Conservation (phyloP, 2,113 vertebrate species). For the Micronycteris hirsuta region DNA sequence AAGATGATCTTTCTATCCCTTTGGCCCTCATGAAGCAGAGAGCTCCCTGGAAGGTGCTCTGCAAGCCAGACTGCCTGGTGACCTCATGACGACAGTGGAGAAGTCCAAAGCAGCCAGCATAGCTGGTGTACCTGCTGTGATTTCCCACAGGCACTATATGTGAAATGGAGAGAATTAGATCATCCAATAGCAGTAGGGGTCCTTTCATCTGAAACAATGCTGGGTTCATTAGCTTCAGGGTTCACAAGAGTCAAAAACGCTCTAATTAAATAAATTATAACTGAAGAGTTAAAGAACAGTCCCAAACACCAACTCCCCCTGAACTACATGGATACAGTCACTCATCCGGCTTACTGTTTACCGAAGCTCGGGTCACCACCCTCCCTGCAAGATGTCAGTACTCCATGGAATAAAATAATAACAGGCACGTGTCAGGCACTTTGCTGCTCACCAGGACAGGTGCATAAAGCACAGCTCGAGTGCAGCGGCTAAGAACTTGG, state of each 20-base stretch:
- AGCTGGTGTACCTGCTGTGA: background rate
- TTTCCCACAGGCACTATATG: background rate
- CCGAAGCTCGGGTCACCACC: background rate
- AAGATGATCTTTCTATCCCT: background rate
- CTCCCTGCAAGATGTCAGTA: background rate
- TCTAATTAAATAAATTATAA: background rate
- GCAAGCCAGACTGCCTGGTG: background rate
- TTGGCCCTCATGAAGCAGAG: background rate
- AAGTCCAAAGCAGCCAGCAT: background rate
- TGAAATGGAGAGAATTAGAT: background rate
- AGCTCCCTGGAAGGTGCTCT: background rate
- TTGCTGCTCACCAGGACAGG: background rate
- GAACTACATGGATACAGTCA: rapidly evolving
- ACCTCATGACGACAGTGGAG: background rate
- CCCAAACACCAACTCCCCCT: background rate
- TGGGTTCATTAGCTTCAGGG: background rate
- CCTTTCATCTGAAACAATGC: background rate
- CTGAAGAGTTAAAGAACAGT: background rate
- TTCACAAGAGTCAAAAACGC: background rate
- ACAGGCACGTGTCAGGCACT: background rate
- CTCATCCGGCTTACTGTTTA: background rate
- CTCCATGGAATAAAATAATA: background rate
- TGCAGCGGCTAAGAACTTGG: background rate
- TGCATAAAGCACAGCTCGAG: background rate
- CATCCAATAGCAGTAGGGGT: background rate